Conservation (phyloP, 2,888 invertebrate genomes). For the Anthophora plumipes region DNA sequence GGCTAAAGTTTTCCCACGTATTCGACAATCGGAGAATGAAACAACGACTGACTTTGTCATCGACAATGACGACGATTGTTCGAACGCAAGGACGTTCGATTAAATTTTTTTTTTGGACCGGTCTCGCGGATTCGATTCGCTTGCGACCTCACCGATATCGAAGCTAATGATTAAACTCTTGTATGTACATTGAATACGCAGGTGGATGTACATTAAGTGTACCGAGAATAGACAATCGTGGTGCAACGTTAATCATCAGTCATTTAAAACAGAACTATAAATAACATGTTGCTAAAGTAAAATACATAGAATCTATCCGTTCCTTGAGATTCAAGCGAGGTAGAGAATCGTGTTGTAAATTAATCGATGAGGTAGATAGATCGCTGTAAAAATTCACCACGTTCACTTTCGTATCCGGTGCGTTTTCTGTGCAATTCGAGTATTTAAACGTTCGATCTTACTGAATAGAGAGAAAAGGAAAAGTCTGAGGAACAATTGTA, state of each 20-base stretch:
- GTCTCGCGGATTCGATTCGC: slow-evolving; percentile 3
- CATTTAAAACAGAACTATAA: not conserved
- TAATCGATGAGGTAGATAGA: slow-evolving; percentile 4
- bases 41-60: slow-evolving; percentile 12
- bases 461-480: too few relatives aligned
- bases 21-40: slow-evolving; percentile 10
- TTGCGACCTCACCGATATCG: slow-evolving; percentile 3
- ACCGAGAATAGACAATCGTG: slow-evolving; percentile 23
- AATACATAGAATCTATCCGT: not conserved
- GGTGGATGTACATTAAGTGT: slow-evolving; percentile 62
- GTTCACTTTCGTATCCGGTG: not conserved
- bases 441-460: too few relatives aligned
- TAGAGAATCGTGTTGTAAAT: not conserved
- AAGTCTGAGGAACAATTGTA: too few relatives aligned
- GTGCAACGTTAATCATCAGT: slow-evolving; percentile 37
- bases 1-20: not conserved
- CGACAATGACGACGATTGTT: slow-evolving; percentile 29
- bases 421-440: not conserved
- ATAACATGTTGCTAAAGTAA: not conserved
- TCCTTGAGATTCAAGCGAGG: too few relatives aligned
- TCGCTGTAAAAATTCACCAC: not conserved
- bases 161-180: slow-evolving; percentile 44
- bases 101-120: not conserved
- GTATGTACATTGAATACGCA: slow-evolving; percentile 62
- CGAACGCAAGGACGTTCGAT: slow-evolving; percentile 21